phyloP scores from a whole-genome alignment of 2,113 vertebrate species.

The Limanda limanda region DNA sequence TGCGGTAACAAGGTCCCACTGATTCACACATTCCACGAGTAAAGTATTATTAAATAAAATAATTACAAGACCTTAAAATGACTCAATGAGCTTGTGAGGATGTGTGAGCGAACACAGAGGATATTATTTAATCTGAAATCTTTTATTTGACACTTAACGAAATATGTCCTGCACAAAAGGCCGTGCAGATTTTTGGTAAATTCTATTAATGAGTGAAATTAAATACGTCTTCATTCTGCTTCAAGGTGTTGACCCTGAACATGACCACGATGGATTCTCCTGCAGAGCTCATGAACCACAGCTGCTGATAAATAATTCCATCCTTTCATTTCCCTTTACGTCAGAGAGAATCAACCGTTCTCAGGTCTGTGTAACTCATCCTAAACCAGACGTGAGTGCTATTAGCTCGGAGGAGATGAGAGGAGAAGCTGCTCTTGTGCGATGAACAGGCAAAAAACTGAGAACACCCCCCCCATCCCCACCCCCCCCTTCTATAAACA shows the following conservation, averaged over 20 bases:
- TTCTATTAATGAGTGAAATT: not conserved
- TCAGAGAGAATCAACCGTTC: slow-evolving; percentile 36
- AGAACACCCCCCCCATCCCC: not conserved
- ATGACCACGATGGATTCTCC: not conserved
- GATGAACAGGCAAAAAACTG: slow-evolving; percentile 44
- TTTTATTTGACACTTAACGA: not conserved
- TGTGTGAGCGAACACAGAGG: too few species aligned
- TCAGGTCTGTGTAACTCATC: slow-evolving; percentile 54
- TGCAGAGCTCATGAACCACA: not conserved
- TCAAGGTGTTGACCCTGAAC: not conserved
- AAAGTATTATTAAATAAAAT: too few species aligned
- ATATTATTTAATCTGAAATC: too few species aligned
- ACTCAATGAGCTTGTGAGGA: too few species aligned
- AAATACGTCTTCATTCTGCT: not conserved
- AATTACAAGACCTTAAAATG: too few species aligned
- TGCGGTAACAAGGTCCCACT: too few species aligned
- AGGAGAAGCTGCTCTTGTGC: slow-evolving; percentile 38
- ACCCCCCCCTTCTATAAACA: not conserved
- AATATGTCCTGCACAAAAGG: not conserved
- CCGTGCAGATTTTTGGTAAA: not conserved
- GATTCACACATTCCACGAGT: too few species aligned
- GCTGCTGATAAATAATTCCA: slow-evolving; percentile 23
- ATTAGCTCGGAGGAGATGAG: slow-evolving; percentile 57
- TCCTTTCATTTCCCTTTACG: slow-evolving; percentile 30
- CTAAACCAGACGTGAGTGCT: slow-evolving; percentile 54